These are phyloP conservation scores for Anaspis maculata DNA, from an alignment of 2,888 invertebrate genomes.

Conservation along the genomic window DNA sequence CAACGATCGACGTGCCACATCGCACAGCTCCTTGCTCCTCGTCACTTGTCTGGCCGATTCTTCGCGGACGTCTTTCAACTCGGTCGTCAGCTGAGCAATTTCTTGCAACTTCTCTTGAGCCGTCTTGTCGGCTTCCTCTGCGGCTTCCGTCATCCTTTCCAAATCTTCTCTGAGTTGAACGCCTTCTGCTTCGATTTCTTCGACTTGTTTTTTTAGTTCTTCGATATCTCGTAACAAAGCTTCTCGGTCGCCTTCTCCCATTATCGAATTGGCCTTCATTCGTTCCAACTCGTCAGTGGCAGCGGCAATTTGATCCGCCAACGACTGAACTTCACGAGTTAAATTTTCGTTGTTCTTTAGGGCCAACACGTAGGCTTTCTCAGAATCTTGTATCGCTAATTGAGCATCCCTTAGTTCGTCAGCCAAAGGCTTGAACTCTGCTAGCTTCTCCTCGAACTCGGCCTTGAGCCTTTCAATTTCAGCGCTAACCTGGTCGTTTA, in stretches of 20 bases:
- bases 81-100: constrained; percentile 54
- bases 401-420: constrained; percentile 62
- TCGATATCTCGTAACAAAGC: constrained; percentile 33
- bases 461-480: constrained; percentile 63
- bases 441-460: constrained; percentile 64
- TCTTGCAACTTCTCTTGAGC: constrained; percentile 62
- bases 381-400: constrained; percentile 57
- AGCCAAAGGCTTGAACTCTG: constrained; percentile 60
- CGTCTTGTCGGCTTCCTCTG: constrained; percentile 51
- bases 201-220: constrained; percentile 26
- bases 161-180: constrained; percentile 37
- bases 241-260: constrained; percentile 43
- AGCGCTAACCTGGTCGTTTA: constrained; percentile 62
- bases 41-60: constrained; percentile 59
- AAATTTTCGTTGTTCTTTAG: constrained; percentile 60
- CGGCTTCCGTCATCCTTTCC: constrained; percentile 50
- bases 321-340: constrained; percentile 54
- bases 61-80: constrained; percentile 57
- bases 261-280: constrained; percentile 46
- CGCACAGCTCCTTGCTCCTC: constrained; percentile 57
- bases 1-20: constrained; percentile 51
- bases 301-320: constrained; percentile 43
- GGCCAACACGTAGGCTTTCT: constrained; percentile 56
- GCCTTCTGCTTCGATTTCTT: constrained; percentile 34
- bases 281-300: constrained; percentile 45